A percentile compares a stretch with the other conserved stretches of the same genome.
These are phyloP conservation scores for Pithys albifrons DNA, from an alignment of 2,113 vertebrate genomes.

Conservation along the genomic window DNA sequence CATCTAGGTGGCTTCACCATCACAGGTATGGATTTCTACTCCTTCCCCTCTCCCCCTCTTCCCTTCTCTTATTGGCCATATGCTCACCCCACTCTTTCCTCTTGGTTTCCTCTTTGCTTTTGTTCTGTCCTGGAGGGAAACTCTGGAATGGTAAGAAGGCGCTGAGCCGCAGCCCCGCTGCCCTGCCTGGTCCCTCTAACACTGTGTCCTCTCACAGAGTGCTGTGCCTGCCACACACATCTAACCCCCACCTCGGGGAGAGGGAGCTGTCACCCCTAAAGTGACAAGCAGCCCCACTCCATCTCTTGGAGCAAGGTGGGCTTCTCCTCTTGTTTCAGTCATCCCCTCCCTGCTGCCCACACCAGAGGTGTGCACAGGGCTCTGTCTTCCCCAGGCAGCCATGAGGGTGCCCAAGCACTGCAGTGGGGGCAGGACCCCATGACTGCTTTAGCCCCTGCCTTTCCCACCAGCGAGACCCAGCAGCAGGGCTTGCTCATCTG, in stretches of 20 bases:
- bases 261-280: background rate
- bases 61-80: background rate
- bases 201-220: conserved; percentile 2
- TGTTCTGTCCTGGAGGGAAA: conserved; percentile 75
- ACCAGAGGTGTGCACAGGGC: background rate
- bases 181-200: background rate
- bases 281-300: accelerated
- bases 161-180: accelerated
- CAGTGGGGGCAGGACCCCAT: accelerated
- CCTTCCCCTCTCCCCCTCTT: background rate
- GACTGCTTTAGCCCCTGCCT: background rate
- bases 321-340: background rate
- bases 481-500: background rate
- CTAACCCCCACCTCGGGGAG: conserved; percentile 23
- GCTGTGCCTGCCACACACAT: conserved; percentile 13
- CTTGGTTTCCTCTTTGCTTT: conserved; percentile 56
- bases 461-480: background rate
- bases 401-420: accelerated
- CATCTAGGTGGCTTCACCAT: conserved; percentile 82
- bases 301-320: background rate
- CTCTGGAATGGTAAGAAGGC: conserved; percentile 77
- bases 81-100: conserved; percentile 42
- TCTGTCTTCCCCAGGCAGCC: background rate
- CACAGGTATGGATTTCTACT: conserved; percentile 79
- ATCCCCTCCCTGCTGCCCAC: background rate